These are phyloP conservation scores for Turritopsis rubra DNA, from an alignment of 30 jellyfish, hydroid and myxozoan species.

Conservation along the genomic window DNA sequence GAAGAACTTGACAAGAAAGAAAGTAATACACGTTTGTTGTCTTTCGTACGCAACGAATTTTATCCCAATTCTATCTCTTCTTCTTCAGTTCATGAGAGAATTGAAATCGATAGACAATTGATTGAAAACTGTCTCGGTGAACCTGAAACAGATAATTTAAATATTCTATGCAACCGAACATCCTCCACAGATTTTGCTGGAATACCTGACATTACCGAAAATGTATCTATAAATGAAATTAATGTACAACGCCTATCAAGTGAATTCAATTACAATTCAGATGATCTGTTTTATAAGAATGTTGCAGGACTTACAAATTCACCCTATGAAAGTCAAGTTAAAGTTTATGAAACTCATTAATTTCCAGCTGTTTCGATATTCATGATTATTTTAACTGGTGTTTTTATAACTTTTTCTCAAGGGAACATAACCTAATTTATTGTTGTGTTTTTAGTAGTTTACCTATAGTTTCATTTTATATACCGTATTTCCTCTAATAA, in stretches of 20 bases:
- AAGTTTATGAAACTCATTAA: too few species aligned
- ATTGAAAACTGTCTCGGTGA: not conserved
- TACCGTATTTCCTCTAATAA: too few species aligned
- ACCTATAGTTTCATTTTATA: too few species aligned
- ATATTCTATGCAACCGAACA: not conserved
- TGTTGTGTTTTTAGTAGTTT: too few species aligned
- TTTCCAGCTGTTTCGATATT: too few species aligned
- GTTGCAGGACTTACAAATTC: not conserved
- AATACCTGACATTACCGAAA: not conserved
- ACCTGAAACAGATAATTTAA: not conserved
- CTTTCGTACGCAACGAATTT: not conserved
- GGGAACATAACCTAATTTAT: too few species aligned
- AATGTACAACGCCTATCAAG: not conserved
- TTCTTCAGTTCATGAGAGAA: not conserved
- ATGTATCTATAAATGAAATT: not conserved
- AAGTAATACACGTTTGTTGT: not conserved
- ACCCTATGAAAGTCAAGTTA: too few species aligned
- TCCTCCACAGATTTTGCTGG: not conserved
- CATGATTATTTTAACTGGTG: too few species aligned
- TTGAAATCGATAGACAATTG: not conserved
- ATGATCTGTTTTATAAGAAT: not conserved
- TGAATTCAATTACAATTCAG: not conserved
- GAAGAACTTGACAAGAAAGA: not conserved
- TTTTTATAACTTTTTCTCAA: too few species aligned
- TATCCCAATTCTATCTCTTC: not conserved